Conservation (phyloP, 2,888 invertebrate species). For the Oasisia sp. region DNA sequence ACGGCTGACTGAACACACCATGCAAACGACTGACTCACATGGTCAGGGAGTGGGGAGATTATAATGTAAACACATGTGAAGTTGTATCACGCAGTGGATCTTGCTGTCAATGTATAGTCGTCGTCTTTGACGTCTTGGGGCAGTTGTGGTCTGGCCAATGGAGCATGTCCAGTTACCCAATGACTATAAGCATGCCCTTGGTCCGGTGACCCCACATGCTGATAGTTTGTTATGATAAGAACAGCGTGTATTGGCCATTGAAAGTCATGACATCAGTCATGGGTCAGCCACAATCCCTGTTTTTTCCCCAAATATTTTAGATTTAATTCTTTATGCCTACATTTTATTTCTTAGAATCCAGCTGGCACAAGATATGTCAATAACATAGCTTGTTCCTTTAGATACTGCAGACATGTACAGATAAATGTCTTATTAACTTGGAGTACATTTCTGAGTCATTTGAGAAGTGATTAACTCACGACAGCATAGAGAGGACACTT, state of each 20-base stretch:
- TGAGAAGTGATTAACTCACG: too few relatives aligned
- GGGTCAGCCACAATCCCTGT: background rate
- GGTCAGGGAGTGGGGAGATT: background rate
- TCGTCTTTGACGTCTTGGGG: background rate
- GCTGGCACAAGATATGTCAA: too few relatives aligned
- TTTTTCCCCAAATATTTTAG: too few relatives aligned
- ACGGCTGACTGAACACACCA: background rate
- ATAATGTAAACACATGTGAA: background rate
- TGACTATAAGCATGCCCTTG: background rate
- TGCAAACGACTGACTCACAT: background rate
- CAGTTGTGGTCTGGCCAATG: background rate
- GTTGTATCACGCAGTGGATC: background rate
- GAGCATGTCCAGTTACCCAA: background rate
- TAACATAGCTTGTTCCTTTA: too few relatives aligned
- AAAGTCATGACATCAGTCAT: background rate
- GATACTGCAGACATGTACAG: too few relatives aligned
- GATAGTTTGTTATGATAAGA: background rate
- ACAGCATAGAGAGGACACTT: too few relatives aligned
- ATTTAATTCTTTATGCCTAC: too few relatives aligned
- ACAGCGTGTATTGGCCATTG: background rate
- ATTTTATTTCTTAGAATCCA: too few relatives aligned
- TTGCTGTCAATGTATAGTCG: background rate
- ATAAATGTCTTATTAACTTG: too few relatives aligned
- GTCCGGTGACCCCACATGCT: background rate
- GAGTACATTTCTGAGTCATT: too few relatives aligned